Percentiles rank a stretch among this genome's conserved stretches.
phyloP scores from a whole-genome alignment of 1,140 invertebrate species.

The Callitettix versicolor region DNA sequence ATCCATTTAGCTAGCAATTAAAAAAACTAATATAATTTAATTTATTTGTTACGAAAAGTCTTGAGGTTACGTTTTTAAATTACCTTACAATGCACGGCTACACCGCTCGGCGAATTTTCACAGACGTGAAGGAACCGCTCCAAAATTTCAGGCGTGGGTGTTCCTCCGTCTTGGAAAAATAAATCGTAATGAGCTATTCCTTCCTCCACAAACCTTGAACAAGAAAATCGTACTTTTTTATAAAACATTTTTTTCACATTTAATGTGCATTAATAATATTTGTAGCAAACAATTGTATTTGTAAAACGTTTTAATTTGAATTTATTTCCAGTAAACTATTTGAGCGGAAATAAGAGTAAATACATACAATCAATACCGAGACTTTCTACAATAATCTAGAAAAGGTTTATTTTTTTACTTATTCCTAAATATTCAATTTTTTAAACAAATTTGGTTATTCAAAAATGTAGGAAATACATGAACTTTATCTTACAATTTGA shows the following conservation, averaged over 20 bases:
- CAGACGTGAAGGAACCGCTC: conserved; percentile 80
- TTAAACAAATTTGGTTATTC: too few relatives aligned
- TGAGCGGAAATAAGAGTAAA: not conserved
- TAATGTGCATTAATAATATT: not conserved
- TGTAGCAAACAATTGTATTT: not conserved
- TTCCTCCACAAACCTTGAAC: conserved; percentile 59
- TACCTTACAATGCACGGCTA: conserved; percentile 97
- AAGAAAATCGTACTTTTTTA: too few relatives aligned
- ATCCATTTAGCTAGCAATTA: too few relatives aligned
- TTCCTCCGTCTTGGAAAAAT: conserved; percentile 94
- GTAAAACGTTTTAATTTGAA: not conserved
- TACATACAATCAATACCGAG: not conserved
- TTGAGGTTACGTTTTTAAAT: too few relatives aligned
- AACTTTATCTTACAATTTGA: too few relatives aligned
- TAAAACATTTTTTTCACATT: too few relatives aligned
- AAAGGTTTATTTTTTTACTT: too few relatives aligned
- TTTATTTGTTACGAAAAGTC: too few relatives aligned
- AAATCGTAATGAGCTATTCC: conserved; percentile 93
- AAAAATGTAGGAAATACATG: too few relatives aligned
- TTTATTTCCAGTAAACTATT: not conserved
- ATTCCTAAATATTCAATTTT: too few relatives aligned
- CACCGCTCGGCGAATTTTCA: conserved; percentile 76
- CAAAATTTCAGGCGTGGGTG: conserved; percentile 82
- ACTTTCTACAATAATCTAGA: too few relatives aligned
- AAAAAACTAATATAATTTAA: too few relatives aligned